Conservation (phyloP, 2,797 vertebrate genomes). For the Ctenopoma kingsleyae region DNA sequence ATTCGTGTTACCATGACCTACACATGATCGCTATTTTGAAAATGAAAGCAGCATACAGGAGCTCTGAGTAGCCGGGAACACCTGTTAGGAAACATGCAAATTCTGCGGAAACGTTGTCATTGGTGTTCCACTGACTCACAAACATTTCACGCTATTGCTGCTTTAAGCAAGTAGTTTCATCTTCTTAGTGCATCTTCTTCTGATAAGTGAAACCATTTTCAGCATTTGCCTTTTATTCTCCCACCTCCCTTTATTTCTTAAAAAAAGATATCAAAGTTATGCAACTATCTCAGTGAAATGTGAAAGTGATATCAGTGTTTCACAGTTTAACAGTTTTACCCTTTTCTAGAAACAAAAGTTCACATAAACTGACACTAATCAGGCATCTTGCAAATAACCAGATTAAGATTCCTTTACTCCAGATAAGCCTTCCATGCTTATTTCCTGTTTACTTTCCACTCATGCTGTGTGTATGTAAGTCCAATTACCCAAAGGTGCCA, state of each 20-base stretch:
- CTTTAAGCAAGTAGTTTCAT: conserved; percentile 1
- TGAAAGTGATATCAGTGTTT: conserved; percentile 13
- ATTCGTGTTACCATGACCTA: conserved; percentile 76
- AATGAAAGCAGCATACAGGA: conserved; percentile 69
- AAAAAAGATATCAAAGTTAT: not conserved
- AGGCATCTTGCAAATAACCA: conserved; percentile 64
- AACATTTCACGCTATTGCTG: conserved; percentile 14
- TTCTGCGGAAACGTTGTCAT: conserved; percentile 76
- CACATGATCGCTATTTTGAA: conserved; percentile 78
- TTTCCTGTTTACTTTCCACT: conserved; percentile 82
- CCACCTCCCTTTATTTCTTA: conserved; percentile 1
- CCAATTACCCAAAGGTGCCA: conserved; percentile 67
- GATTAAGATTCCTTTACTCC: conserved; percentile 64
- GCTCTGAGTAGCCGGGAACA: conserved; percentile 60
- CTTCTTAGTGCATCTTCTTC: conserved; percentile 1
- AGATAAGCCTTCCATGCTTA: conserved; percentile 71
- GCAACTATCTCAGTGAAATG: conserved; percentile 4
- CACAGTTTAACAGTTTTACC: conserved; percentile 13
- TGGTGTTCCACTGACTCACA: conserved; percentile 71
- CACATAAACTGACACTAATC: conserved; percentile 58
- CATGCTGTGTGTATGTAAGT: conserved; percentile 48
- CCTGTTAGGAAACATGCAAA: conserved; percentile 77
- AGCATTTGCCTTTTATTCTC: not conserved
- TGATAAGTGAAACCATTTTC: conserved; percentile 4
- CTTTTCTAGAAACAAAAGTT: conserved; percentile 28